Evolutionary conservation across 2,797 vertebrate species (phyloP).

Genomic region (Alfaro cultratus): DNA sequence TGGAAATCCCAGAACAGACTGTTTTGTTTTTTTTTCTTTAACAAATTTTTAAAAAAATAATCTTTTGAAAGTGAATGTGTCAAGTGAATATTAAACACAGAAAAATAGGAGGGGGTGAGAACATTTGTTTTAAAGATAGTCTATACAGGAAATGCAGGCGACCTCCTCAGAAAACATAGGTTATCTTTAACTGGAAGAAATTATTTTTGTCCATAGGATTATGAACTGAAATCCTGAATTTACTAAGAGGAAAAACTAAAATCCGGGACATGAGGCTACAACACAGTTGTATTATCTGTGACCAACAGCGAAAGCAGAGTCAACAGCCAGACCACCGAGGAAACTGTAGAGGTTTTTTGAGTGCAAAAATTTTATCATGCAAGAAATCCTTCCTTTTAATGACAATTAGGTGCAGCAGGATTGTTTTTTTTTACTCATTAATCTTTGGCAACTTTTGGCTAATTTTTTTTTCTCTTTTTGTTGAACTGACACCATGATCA

Average conservation of each 20-base stretch:
- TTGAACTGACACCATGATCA: not conserved
- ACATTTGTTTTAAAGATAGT: not conserved
- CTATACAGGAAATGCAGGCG: not conserved
- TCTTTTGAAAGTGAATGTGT: not conserved
- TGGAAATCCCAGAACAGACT: not conserved
- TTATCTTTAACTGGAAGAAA: not conserved
- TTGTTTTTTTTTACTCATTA: not conserved
- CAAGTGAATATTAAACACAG: not conserved
- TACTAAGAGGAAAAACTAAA: not conserved
- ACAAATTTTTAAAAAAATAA: not conserved
- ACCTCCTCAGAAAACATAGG: no score
- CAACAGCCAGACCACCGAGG: not conserved
- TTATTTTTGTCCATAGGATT: not conserved
- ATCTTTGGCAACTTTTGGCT: not conserved
- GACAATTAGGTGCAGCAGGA: not conserved
- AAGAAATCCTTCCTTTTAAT: not conserved
- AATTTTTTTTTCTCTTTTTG: not conserved
- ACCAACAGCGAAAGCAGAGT: not conserved
- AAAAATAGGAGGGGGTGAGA: not conserved
- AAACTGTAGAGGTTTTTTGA: not conserved
- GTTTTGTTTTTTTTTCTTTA: not conserved
- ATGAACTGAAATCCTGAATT: not conserved
- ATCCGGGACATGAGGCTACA: not conserved
- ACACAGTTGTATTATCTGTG: not conserved
- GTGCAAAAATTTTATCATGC: not conserved